phyloP scores from a whole-genome alignment of 1,140 invertebrate genomes.

The Pemphigus obesinymphae region DNA sequence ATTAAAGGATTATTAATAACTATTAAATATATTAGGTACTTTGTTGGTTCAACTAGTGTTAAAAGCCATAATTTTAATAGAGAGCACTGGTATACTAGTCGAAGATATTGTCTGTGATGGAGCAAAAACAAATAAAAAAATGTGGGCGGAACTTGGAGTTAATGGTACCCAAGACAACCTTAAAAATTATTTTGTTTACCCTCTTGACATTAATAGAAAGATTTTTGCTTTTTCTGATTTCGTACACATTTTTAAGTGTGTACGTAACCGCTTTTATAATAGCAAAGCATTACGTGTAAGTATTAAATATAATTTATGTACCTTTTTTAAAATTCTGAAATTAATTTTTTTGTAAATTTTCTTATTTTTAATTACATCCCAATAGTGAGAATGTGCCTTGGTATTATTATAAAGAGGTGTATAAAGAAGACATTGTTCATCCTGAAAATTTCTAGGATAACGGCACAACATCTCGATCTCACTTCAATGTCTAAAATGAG shows the following conservation, averaged over 20 bases:
- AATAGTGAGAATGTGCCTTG: too few relatives aligned
- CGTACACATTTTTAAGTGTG: background rate
- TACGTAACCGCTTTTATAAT: background rate
- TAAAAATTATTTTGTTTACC: background rate
- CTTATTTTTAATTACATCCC: too few relatives aligned
- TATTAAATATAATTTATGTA: background rate
- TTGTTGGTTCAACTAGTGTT: background rate
- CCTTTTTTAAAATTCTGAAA: too few relatives aligned
- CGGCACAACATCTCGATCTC: too few relatives aligned
- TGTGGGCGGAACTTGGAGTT: background rate
- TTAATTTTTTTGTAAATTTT: too few relatives aligned
- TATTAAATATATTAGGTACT: background rate
- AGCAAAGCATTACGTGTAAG: background rate
- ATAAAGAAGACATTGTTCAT: background rate
- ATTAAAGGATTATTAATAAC: background rate
- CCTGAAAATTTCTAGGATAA: background rate
- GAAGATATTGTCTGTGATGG: too few relatives aligned
- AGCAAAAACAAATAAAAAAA: background rate
- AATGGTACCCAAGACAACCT: background rate
- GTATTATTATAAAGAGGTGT: too few relatives aligned
- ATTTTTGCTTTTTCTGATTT: background rate
- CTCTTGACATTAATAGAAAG: background rate
- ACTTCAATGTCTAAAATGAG: too few relatives aligned
- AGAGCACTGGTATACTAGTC: background rate
- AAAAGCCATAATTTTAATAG: background rate